Evolutionary conservation across 1,140 invertebrate genomes (phyloP).

Genomic region (Fopius arisanus): DNA sequence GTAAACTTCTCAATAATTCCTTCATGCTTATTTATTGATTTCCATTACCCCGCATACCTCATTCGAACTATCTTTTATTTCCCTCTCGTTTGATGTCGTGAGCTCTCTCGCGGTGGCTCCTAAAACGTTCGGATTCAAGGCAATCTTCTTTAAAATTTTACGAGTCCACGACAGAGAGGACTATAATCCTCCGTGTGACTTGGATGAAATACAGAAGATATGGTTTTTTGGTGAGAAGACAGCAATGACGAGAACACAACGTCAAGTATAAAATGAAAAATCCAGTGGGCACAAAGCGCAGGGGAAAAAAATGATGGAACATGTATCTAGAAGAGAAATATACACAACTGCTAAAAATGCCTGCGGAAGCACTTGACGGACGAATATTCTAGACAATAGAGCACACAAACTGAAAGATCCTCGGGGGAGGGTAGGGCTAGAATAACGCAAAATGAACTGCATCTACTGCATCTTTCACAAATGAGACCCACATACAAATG

Average conservation of each 20-base stretch:
- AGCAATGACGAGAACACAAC: not conserved
- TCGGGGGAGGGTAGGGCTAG: not conserved
- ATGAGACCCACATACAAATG: not conserved
- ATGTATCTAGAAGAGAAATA: not conserved
- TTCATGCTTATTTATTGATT: conserved; percentile 13
- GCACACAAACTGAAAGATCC: not conserved
- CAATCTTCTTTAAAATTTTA: conserved; percentile 39
- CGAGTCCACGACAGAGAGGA: conserved; percentile 10
- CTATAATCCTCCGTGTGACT: conserved; percentile 20
- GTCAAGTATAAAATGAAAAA: conserved; percentile 30
- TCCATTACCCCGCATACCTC: not conserved
- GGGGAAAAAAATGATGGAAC: not conserved
- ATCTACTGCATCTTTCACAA: not conserved
- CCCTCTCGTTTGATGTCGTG: conserved; percentile 21
- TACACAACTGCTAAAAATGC: not conserved
- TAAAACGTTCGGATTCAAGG: conserved; percentile 30
- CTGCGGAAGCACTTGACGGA: conserved; percentile 17
- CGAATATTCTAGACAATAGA: conserved; percentile 22
- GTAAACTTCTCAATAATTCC: not conserved
- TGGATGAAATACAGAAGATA: not conserved
- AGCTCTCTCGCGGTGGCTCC: conserved; percentile 23
- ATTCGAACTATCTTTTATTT: conserved; percentile 24
- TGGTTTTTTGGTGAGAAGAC: not conserved
- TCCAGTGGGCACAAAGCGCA: conserved; percentile 7
- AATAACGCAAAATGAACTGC: conserved; percentile 8